Conservation (phyloP, 2,797 vertebrate genomes). For the Melanotaenia nigrans region DNA sequence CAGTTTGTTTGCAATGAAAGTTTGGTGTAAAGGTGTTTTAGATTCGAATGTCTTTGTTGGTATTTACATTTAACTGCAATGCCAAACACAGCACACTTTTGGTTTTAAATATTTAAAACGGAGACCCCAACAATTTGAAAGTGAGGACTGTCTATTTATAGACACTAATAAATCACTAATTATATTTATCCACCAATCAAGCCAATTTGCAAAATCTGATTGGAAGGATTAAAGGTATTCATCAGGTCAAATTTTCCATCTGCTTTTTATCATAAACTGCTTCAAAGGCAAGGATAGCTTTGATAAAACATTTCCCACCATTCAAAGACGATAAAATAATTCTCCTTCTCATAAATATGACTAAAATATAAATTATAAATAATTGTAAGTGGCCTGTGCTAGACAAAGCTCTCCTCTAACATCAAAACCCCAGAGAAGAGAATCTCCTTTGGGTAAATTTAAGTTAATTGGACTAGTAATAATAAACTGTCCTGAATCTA, state of each 20-base stretch:
- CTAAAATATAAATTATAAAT: background rate
- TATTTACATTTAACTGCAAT: background rate
- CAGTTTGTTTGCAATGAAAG: background rate
- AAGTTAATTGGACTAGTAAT: background rate
- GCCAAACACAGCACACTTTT: background rate
- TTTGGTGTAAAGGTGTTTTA: background rate
- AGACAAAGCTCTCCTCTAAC: background rate
- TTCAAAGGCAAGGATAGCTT: background rate
- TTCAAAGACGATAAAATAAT: background rate
- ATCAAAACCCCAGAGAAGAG: background rate
- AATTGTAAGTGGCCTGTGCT: background rate
- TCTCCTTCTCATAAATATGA: background rate
- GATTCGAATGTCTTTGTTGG: background rate
- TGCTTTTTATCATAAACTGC: background rate
- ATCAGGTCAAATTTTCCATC: background rate
- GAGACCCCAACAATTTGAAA: background rate
- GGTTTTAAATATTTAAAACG: background rate
- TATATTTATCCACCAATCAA: background rate
- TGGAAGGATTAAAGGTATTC: background rate
- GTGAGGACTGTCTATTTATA: background rate
- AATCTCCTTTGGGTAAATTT: background rate
- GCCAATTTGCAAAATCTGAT: background rate
- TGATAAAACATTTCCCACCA: background rate
- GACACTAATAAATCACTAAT: background rate
- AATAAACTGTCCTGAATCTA: background rate